Conservation (phyloP, 2,888 invertebrate genomes). For the Pristionchus japonicus region DNA sequence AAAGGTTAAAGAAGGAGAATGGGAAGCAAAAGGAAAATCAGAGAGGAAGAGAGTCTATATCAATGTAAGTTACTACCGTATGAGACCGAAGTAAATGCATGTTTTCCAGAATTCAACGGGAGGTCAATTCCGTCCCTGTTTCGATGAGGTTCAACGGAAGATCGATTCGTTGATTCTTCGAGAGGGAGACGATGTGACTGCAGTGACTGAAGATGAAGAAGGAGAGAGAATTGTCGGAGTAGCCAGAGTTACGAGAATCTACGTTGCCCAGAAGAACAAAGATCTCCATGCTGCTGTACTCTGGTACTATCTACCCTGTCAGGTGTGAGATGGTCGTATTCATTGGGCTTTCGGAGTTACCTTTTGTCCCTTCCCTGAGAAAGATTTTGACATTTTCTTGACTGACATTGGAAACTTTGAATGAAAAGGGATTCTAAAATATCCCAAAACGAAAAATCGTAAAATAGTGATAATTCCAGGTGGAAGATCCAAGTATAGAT, state of each 20-base stretch:
- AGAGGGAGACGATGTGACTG: constrained; percentile 37
- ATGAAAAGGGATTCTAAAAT: too few relatives aligned
- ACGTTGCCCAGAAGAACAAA: background rate
- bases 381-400: too few relatives aligned
- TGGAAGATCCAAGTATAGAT: background rate
- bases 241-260: background rate
- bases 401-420: too few relatives aligned
- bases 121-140: background rate
- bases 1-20: background rate
- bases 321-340: background rate
- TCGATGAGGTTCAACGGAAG: background rate
- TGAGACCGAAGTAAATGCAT: background rate
- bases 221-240: constrained; percentile 11
- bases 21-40: background rate
- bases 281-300: background rate
- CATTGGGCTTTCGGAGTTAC: background rate
- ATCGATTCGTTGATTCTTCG: background rate
- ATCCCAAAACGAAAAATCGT: background rate
- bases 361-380: too few relatives aligned
- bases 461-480: background rate
- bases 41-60: constrained; percentile 7
- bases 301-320: constrained; percentile 43
- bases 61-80: background rate
- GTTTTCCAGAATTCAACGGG: constrained; percentile 8
- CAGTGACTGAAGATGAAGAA: constrained; percentile 14